Evolutionary conservation across 2,888 invertebrate species (phyloP), one percentile per base, ranked within the genome.

Genomic region (Zonitis immaculata): DNA sequence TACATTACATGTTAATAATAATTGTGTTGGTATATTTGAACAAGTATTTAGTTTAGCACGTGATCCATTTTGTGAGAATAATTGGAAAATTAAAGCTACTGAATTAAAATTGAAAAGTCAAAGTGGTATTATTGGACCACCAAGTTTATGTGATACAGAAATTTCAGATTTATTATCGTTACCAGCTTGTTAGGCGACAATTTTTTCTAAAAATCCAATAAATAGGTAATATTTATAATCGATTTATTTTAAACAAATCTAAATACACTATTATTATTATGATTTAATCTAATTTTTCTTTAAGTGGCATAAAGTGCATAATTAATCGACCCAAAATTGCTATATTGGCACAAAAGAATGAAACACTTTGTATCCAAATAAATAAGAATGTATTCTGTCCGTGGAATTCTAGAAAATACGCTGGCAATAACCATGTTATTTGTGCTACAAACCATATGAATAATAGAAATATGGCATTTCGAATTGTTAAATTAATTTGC

Each of bases 351-450:
- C 84, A 76, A 72, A 95, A 93, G 72, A 99, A 95, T 2, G 89
- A 74, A 4, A 93, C 77, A 35, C 95, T 82, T 61, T 91, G 88
- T 9, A 89, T 65, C 88, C 96, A 98, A 64, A 99, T 83, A 63
- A 83, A 84, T 39, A 88, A 71, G 71, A 94, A 95, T 0, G 91
- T 89, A 71, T 95, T 87, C 59, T 83, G 77, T 7, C 90, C 87
- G 67, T 86, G 82, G 75, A 97, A 99, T 74, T 99, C 99, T 28
- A 98, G 77, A 43, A 89, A 79, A 77, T 96, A 99, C 0, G 98
- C 99, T 35, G 88, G 86, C 32, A 87, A 77, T 8, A 99, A 78
- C 99, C 99, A 99, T 1, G 89, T 75, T 0, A 79, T 85, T 79
- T 99, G 95, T 1, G 87, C 84, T 0, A 78, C 62, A 8, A 85